Base-by-base conservation (phyloP, 2,888 invertebrate genomes). In the Deilephila elpenor region DNA sequence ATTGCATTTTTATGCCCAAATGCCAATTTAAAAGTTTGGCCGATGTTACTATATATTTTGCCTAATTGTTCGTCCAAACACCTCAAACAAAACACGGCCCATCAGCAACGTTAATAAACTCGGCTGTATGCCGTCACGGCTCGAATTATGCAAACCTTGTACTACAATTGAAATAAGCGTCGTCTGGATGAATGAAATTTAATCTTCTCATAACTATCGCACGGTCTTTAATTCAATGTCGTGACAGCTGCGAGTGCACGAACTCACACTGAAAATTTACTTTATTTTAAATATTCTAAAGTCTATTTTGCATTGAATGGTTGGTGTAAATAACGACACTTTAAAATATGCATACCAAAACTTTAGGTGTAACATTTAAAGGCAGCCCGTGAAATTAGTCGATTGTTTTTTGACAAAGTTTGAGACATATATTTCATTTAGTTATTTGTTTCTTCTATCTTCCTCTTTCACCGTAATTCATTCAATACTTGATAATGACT, bases 61-160 rank as follows among this genome's bases (percentile, higher is more conserved):
- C 32, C 3, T 32, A 17, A 61, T 34, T 19, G 32, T 32, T 56
- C 19, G 32, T 61, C 61, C 32, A 61, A 61, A 32, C 61, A 32
- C n/a, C 61, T 56, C n/a, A 56, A 61, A 62, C 64, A 67, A 25
- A 67, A 67, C 25, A 20, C 25, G 34, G n/a, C 11, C 34, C 37
- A 67, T 67, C 67, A 67, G 20, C 14, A 51, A 29, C 44, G 25
- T 82, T 80, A 80, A 84, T 82, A 79, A 80, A 84, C 80, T 80
- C 77, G 78, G 75, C 77, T 76, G 75, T 76, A 87, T 86, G 84
- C 75, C 82, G 86, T 88, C 87, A 88, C 78, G 77, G 78, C 79
- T 85, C 74, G 79, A 86, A 86, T 86, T 84, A 86, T 83, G 78
- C 82, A 78, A 83, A 81, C 86, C 88, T 88, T 86, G 88, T 83